Evolutionary conservation across 2,888 invertebrate species (phyloP).

Genomic region (Hetaerina titia): DNA sequence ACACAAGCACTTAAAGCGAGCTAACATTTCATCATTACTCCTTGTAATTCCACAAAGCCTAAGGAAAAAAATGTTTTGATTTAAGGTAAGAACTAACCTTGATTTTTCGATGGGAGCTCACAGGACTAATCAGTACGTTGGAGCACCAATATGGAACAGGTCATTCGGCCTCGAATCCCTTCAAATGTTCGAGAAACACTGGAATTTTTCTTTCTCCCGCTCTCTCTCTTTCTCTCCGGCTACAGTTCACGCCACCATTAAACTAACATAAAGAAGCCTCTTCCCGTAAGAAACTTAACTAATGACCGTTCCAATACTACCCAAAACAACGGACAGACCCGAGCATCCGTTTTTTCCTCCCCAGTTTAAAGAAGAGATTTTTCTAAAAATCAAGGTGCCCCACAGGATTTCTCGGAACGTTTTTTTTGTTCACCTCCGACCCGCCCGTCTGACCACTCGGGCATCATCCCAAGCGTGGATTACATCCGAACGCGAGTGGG

Average conservation of each 20-base stretch:
- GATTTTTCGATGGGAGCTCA: not conserved
- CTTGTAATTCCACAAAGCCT: not conserved
- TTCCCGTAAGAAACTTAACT: not conserved
- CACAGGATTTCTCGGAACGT: not conserved
- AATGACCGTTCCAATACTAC: not conserved
- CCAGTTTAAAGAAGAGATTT: not conserved
- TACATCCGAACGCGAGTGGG: not conserved
- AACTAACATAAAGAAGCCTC: constrained; percentile 40
- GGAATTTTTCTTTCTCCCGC: not conserved
- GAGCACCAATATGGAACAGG: not conserved
- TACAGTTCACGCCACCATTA: constrained; percentile 34
- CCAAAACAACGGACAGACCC: not conserved
- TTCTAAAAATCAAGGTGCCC: not conserved
- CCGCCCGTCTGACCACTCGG: not conserved
- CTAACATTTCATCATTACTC: not conserved
- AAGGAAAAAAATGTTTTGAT: not conserved
- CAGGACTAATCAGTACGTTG: not conserved
- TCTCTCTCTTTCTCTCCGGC: not conserved
- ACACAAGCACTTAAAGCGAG: not conserved
- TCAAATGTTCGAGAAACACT: not conserved
- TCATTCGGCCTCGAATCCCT: not conserved
- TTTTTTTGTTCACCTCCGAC: not conserved
- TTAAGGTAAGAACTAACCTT: not conserved
- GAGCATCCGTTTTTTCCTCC: not conserved
- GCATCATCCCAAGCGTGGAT: not conserved